Base-by-base conservation (phyloP, 2,888 invertebrate genomes). In the Perithous albicinctus region DNA sequence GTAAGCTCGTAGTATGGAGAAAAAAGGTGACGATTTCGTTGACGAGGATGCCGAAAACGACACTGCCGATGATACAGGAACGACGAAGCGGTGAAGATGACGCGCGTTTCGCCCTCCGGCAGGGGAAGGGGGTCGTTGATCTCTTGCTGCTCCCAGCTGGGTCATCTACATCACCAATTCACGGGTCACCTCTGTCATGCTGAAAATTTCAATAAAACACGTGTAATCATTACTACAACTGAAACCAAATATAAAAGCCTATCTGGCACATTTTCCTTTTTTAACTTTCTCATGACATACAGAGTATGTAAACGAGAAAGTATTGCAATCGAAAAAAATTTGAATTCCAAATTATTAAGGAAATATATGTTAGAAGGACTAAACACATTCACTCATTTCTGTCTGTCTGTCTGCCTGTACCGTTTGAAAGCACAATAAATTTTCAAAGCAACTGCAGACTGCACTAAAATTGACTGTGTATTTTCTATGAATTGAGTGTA, bases 121-220 rank as follows among this genome's bases (percentile, higher is more conserved):
- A 85, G 87, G 85, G 85, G 81, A 85, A 87, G 86, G 87, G 88
- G 61, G 67, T 85, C 86, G 85, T 85, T 88, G 85, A 84, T 84
- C 85, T 85, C 85, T 85, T 84, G 72, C 78, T 87, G 86, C 89
- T 67, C 46, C 75, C 75, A 63, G 29, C 66, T 35, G 73, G 38
- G 48, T 70, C 80, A 83, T 80, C 89, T 91, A 91, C 89, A 90
- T 90, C 88, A 89, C 89, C 88, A 80, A 78, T 85, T 86, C 84
- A 84, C 86, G 85, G 74, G 84, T 88, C 91, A 90, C 89, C 87
- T 85, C 83, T 84, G 82, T 89, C 85, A 86, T 84, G 85, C 90
- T 91, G 88, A 10, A 88, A 81, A 83, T 67, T 32, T 59, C 66
- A 78, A 75, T 66, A 59, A 61, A 70, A 82, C 70, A 74, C 59